These are phyloP conservation scores for Macrobrachium nipponense DNA, from an alignment of 1,140 invertebrate genomes.

Conservation along the genomic window DNA sequence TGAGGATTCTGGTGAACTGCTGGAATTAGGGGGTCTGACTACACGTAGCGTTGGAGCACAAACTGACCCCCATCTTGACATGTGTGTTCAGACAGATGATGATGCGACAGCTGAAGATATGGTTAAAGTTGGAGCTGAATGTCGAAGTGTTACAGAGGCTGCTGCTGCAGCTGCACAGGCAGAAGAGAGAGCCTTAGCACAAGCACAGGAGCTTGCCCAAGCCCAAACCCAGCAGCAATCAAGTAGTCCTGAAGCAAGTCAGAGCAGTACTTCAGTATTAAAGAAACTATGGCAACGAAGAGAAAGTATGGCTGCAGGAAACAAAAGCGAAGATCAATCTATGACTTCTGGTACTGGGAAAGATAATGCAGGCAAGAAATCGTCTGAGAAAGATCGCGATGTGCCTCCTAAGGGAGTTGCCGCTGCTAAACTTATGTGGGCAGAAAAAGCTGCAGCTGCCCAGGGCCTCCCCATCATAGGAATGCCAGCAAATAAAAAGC, in stretches of 20 bases:
- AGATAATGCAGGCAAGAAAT: slow-evolving; percentile 11
- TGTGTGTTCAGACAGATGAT: slow-evolving; percentile 63
- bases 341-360: slow-evolving; percentile 10
- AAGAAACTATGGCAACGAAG: slow-evolving; percentile 63
- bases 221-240: neutral
- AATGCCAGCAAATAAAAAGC: slow-evolving; percentile 23
- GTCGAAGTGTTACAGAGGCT: slow-evolving; percentile 60
- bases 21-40: slow-evolving; percentile 36
- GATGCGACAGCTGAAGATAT: slow-evolving; percentile 63
- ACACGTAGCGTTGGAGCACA: slow-evolving; percentile 59
- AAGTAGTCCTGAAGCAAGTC: neutral
- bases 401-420: slow-evolving; percentile 45
- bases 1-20: slow-evolving; percentile 49
- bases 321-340: slow-evolving; percentile 34
- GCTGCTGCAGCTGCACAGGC: slow-evolving; percentile 24
- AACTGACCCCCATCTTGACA: slow-evolving; percentile 62
- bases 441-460: slow-evolving; percentile 43
- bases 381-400: slow-evolving; percentile 49
- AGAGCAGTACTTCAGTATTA: slow-evolving; percentile 44
- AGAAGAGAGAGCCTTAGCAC: slow-evolving; percentile 39
- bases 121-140: slow-evolving; percentile 62
- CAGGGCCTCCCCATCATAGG: neutral
- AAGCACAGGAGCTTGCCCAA: slow-evolving; percentile 31
- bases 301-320: slow-evolving; percentile 48
- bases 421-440: slow-evolving; percentile 56